phyloP scores from a whole-genome alignment of 2,113 vertebrate species.

The Gasterosteus aculeatus region DNA sequence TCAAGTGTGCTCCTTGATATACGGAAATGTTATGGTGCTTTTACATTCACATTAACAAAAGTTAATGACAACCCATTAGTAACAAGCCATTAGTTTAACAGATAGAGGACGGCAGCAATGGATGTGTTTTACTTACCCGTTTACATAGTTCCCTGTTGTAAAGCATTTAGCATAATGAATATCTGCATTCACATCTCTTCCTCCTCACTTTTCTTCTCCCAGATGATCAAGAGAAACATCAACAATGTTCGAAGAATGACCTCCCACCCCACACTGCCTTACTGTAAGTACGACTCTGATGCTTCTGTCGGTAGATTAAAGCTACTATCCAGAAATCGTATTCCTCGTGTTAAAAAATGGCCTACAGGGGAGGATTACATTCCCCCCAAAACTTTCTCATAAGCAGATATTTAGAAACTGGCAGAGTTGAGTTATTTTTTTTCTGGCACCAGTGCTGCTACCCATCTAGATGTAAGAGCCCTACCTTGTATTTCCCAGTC shows the following conservation, averaged over 20 bases:
- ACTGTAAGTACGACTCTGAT: conserved; percentile 87
- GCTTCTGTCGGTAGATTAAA: conserved; percentile 33
- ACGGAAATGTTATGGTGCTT: background rate
- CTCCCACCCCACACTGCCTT: conserved; percentile 96
- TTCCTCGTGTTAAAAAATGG: conserved; percentile 21
- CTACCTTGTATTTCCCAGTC: conserved; percentile 23
- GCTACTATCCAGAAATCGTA: background rate
- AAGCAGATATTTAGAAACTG: conserved; percentile 13
- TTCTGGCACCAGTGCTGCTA: conserved; percentile 9
- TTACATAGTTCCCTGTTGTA: background rate
- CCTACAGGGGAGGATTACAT: conserved; percentile 34
- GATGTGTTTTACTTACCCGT: background rate
- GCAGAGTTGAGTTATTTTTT: conserved; percentile 8
- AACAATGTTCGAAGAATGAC: conserved; percentile 98
- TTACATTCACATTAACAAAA: background rate
- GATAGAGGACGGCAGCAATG: background rate
- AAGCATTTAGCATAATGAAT: conserved; percentile 7
- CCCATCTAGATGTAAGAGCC: conserved; percentile 29
- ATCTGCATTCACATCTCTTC: background rate
- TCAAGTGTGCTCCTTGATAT: background rate
- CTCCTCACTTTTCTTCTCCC: conserved; percentile 50
- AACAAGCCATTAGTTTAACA: background rate
- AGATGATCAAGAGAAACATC: conserved; percentile 97
- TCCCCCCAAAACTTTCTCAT: conserved; percentile 19
- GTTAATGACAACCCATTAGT: background rate